Evolutionary conservation across 2,113 vertebrate genomes (phyloP).

Genomic region (Clarias gariepinus): DNA sequence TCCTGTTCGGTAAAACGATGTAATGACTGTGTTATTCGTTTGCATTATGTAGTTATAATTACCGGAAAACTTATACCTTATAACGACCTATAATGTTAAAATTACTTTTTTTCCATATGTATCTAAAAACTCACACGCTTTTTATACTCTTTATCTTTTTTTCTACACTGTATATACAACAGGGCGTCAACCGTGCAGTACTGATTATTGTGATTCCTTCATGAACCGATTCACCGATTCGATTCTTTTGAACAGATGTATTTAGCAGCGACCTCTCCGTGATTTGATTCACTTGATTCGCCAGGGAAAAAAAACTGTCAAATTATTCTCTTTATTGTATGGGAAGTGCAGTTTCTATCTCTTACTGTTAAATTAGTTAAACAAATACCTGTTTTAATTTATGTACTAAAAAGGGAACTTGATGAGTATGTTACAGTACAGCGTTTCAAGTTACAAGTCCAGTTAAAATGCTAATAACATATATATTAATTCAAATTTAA

Average conservation of each 20-base stretch:
- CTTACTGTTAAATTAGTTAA: not conserved
- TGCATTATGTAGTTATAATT: not conserved
- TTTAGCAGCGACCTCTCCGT: not conserved
- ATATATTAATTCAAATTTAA: not conserved
- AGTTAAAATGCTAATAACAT: not conserved
- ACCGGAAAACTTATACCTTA: no score
- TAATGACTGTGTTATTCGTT: not conserved
- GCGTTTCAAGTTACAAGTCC: no score
- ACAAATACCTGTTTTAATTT: not conserved
- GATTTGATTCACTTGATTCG: not conserved
- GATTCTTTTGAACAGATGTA: not conserved
- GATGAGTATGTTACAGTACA: not conserved
- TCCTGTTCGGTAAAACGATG: not conserved
- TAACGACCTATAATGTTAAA: not conserved
- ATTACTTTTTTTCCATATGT: not conserved
- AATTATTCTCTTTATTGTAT: not conserved
- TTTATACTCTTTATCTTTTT: no score
- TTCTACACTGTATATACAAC: no score
- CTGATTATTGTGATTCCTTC: not conserved
- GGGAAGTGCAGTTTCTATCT: not conserved
- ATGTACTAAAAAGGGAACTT: not conserved
- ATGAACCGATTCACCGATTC: not conserved
- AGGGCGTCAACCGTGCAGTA: not conserved
- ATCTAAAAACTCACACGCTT: not conserved
- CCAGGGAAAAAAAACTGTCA: not conserved